Evolutionary conservation across 1,140 invertebrate genomes (phyloP).

Genomic region (Drosophila parvula): DNA sequence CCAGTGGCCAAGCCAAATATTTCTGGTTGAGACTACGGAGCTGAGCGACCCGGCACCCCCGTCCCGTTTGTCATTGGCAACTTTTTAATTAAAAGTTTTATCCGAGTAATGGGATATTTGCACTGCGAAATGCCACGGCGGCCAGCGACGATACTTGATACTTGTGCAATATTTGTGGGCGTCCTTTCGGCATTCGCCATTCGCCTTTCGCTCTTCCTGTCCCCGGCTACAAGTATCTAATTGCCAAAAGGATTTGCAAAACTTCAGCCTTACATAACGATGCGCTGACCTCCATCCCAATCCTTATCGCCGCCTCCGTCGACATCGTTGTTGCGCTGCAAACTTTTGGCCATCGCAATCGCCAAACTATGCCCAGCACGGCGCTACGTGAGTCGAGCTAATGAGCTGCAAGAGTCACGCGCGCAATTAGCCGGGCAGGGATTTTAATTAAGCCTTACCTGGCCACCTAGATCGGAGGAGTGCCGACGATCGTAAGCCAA

Average conservation of each 20-base stretch:
- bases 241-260: conserved; percentile 79
- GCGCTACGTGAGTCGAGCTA: conserved; percentile 55
- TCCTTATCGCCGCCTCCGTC: conserved; percentile 1
- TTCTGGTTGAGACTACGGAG: conserved; percentile 50
- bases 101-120: conserved; percentile 82
- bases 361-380: conserved; percentile 61
- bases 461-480: conserved; percentile 88
- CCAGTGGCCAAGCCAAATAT: conserved; percentile 56
- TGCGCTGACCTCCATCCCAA: conserved; percentile 49
- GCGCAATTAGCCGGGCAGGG: conserved; percentile 45
- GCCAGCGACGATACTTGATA: conserved; percentile 62
- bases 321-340: conserved; percentile 50
- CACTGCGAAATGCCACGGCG: conserved; percentile 72
- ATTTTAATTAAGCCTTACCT: conserved; percentile 50
- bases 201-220: conserved; percentile 29
- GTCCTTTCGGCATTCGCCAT: conserved; percentile 13
- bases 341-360: conserved; percentile 58
- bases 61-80: conserved; percentile 76
- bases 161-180: conserved; percentile 72
- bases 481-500: conserved; percentile 90
- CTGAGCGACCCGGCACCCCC: conserved; percentile 16
- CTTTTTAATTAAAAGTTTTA: conserved; percentile 83
- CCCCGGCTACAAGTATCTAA: conserved; percentile 72
- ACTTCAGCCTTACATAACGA: conserved; percentile 68
- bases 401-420: conserved; percentile 62